phyloP scores from a whole-genome alignment of 2,888 invertebrate species.

The Taphrorychus bicolor region DNA sequence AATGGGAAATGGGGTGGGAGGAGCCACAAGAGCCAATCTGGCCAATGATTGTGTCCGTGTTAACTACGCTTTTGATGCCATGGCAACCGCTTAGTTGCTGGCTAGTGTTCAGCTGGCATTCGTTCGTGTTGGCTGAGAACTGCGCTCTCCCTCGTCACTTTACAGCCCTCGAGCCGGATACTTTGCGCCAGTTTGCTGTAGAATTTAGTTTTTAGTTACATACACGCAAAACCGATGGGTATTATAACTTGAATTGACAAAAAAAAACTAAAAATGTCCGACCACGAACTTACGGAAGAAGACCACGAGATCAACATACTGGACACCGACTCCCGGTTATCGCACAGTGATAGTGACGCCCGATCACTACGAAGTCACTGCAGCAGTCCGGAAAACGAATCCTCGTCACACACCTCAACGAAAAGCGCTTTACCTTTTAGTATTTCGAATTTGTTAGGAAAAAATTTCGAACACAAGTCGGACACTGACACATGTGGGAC shows the following conservation, averaged over 20 bases:
- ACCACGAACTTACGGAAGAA: slow-evolving; percentile 61
- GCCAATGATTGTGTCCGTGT: slow-evolving; percentile 56
- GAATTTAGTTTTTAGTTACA: neutral
- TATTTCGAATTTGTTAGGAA: slow-evolving; percentile 72
- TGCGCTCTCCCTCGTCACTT: slow-evolving; percentile 32
- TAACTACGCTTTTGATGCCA: slow-evolving; percentile 57
- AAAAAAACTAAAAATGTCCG: slow-evolving; percentile 54
- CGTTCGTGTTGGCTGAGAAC: slow-evolving; percentile 46
- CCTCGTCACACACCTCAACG: slow-evolving; percentile 58
- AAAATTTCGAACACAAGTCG: slow-evolving; percentile 59
- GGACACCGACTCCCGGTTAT: slow-evolving; percentile 69
- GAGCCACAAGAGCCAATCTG: slow-evolving; percentile 54
- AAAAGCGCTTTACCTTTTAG: slow-evolving; percentile 76
- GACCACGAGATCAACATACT: slow-evolving; percentile 74
- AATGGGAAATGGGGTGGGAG: slow-evolving; percentile 59
- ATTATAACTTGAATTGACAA: neutral
- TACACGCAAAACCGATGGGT: neutral
- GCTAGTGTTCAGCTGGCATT: slow-evolving; percentile 54
- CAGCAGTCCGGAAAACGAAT: slow-evolving; percentile 59
- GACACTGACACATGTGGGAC: slow-evolving; percentile 50
- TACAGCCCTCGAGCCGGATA: slow-evolving; percentile 17
- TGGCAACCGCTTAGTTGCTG: slow-evolving; percentile 57
- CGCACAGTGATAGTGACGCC: slow-evolving; percentile 68
- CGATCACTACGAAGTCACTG: slow-evolving; percentile 59
- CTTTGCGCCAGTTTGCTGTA: neutral